Conservation (phyloP, 2,113 vertebrate species). For the rabbit (Oryctolagus cuniculus) region mOryCun1.1 NC_091453.1:7338501-7339000, state of each 20-base stretch:
- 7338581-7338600: not conserved
- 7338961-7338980: not conserved
- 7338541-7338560: not conserved
- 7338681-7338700: conserved; percentile 7
- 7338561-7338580: not conserved
- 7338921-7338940: conserved; percentile 15
- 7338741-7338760: conserved; percentile 4
- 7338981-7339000: not conserved
- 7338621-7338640: not conserved
- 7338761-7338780: not conserved
- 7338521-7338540: not conserved
- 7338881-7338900: not conserved
- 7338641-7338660: conserved; percentile 26
- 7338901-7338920: conserved; percentile 22
- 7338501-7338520: not conserved
- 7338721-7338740: not conserved
- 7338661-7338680: not conserved
- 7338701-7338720: conserved; percentile 14
- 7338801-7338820: not conserved
- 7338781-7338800: conserved; percentile 14
- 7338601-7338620: conserved; percentile 31
- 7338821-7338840: not conserved
- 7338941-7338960: not conserved
- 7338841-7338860: not conserved
- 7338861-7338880: not conserved